Conservation (phyloP, 2,797 vertebrate species). For the Argentina silus region DNA sequence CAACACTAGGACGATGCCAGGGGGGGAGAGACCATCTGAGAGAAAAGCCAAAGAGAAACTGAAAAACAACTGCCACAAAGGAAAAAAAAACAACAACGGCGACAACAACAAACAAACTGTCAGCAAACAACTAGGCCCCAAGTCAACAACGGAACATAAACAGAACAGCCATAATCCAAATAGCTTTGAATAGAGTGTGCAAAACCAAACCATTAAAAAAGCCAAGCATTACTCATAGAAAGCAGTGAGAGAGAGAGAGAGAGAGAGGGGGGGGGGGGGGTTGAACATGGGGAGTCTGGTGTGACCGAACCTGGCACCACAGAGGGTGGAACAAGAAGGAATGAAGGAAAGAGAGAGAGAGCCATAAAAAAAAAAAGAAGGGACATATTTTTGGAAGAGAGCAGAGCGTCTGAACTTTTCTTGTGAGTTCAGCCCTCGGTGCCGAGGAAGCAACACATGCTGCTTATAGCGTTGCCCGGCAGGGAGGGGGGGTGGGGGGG, state of each 20-base stretch:
- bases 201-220: not conserved
- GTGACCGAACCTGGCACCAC: constrained; percentile 11
- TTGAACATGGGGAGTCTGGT: too few relatives aligned
- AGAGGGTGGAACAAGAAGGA: constrained; percentile 5
- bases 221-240: not conserved
- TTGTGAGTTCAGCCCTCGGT: constrained; percentile 13
- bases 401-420: constrained; percentile 21
- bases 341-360: constrained; percentile 1
- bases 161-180: not conserved
- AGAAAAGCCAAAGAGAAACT: not conserved
- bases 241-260: not conserved
- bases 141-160: not conserved
- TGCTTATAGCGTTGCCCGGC: not conserved
- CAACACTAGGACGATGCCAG: not conserved
- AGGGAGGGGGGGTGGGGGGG: not conserved
- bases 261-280: too few relatives aligned
- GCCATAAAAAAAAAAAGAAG: not conserved
- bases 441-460: not conserved
- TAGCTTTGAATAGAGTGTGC: not conserved
- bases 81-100: too few relatives aligned
- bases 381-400: constrained; percentile 9
- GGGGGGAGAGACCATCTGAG: not conserved
- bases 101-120: too few relatives aligned
- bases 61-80: not conserved
- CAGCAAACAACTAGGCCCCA: too few relatives aligned